Conservation (phyloP, 2,888 invertebrate genomes). For the Nowickia ferox region DNA sequence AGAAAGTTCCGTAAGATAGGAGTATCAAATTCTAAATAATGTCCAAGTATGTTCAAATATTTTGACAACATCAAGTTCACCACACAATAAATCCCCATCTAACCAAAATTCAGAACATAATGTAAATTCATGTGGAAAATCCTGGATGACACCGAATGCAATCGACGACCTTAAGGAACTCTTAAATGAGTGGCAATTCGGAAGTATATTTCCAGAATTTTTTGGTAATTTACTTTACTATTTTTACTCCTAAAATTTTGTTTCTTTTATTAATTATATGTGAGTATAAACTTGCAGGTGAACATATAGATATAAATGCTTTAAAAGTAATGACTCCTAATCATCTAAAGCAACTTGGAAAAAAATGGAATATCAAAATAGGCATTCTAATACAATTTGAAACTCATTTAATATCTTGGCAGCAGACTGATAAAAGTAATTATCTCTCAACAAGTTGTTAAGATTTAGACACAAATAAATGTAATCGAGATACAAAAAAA, state of each 20-base stretch:
- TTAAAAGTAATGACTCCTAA: constrained; percentile 20
- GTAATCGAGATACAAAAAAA: not conserved
- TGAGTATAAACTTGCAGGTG: not conserved
- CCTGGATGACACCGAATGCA: not conserved
- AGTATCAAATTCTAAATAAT: not conserved
- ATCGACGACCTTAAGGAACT: not conserved
- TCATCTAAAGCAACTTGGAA: constrained; percentile 1
- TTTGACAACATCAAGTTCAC: not conserved
- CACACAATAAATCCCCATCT: not conserved
- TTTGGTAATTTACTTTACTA: not conserved
- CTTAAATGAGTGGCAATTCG: not conserved
- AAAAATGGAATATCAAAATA: not conserved
- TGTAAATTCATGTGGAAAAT: not conserved
- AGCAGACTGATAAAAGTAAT: not conserved
- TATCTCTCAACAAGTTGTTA: not conserved
- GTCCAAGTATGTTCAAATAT: not conserved
- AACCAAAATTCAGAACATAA: not conserved
- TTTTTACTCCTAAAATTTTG: not conserved
- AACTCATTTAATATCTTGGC: not conserved
- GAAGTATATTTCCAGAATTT: not conserved
- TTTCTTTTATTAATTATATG: not conserved
- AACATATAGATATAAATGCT: constrained; percentile 13
- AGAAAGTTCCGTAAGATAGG: not conserved
- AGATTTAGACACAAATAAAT: not conserved
- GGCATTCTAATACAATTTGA: constrained; percentile 19